These are phyloP conservation scores for Pseudobourletiella spinata DNA, from an alignment of 1,140 invertebrate genomes.

Conservation along the genomic window DNA sequence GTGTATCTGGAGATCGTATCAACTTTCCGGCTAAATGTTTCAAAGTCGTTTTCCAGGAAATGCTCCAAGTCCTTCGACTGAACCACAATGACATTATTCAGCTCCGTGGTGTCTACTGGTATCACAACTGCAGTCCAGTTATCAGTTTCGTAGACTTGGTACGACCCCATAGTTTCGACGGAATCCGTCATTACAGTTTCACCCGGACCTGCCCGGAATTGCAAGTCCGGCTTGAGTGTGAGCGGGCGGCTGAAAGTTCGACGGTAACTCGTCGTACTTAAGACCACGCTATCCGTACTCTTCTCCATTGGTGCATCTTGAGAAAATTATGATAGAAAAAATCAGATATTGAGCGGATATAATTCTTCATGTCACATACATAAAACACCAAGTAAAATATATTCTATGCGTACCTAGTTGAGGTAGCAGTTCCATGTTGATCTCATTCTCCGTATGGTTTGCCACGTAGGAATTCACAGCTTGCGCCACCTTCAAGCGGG, in stretches of 20 bases:
- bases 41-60: background rate
- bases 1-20: background rate
- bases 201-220: background rate
- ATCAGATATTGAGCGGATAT: background rate
- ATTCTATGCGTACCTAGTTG: background rate
- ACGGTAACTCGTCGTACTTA: background rate
- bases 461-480: too few relatives aligned
- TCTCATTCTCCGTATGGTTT: background rate
- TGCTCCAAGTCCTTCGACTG: background rate
- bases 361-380: too few relatives aligned
- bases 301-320: background rate
- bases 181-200: background rate
- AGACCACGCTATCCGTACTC: background rate
- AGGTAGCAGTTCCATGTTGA: background rate
- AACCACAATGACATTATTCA: background rate
- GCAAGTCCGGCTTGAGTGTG: background rate
- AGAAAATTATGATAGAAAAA: background rate
- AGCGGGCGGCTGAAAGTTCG: background rate
- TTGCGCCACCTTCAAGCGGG: too few relatives aligned
- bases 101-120: background rate
- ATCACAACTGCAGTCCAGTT: background rate
- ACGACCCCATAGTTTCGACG: background rate
- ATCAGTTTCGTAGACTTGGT: background rate
- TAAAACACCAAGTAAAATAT: too few relatives aligned
- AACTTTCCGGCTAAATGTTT: background rate